A percentile compares a stretch with the other conserved stretches of the same genome.
Evolutionary conservation across 2,888 invertebrate genomes (phyloP).

Genomic region (Temnothorax rugatulus): DNA sequence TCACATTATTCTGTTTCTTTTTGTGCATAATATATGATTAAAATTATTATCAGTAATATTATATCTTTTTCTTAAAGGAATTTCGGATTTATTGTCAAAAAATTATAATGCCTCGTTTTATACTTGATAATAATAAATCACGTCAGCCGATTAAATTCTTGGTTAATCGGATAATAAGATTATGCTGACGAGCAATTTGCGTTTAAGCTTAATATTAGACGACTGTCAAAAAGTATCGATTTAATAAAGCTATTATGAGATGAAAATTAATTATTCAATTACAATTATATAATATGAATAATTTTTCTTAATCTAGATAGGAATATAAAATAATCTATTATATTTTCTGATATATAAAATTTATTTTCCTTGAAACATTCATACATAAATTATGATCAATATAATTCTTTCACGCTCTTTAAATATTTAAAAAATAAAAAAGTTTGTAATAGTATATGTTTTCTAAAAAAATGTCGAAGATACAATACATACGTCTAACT

Average conservation of each 20-base stretch:
- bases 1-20: neutral
- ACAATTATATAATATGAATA: constrained; percentile 8
- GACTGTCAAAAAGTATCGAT: constrained; percentile 23
- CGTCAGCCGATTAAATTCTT: constrained; percentile 13
- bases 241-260: constrained; percentile 17
- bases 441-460: constrained; percentile 17
- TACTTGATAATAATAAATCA: constrained; percentile 3
- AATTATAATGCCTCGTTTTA: neutral
- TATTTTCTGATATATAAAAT: constrained; percentile 7
- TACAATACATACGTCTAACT: neutral
- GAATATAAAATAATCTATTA: constrained; percentile 12
- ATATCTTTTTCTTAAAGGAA: neutral
- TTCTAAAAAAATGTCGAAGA: neutral
- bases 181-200: constrained; percentile 19
- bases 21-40: neutral
- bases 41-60: neutral
- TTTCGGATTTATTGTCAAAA: neutral
- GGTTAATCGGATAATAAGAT: constrained; percentile 26
- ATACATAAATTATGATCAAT: neutral
- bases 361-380: neutral
- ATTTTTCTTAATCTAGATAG: neutral
- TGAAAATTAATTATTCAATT: constrained; percentile 28
- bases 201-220: constrained; percentile 17
- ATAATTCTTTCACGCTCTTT: neutral
- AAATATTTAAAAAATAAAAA: neutral